phyloP scores from a whole-genome alignment of 2,888 invertebrate genomes.

The Standfussiana lucernea region DNA sequence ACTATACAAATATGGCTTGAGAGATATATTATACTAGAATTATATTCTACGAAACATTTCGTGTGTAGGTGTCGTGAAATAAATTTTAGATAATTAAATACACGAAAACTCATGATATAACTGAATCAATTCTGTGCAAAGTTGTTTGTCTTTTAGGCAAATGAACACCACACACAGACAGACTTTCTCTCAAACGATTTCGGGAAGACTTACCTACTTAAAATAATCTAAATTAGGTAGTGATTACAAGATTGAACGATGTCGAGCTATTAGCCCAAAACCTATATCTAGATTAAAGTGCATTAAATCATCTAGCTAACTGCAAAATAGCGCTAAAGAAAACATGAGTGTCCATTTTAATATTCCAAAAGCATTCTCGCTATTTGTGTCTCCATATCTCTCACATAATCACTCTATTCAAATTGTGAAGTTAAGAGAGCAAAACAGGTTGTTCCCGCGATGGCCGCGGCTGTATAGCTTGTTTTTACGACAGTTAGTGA shows the following conservation, averaged over 20 bases:
- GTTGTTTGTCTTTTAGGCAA: background rate
- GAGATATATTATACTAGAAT: slow-evolving; percentile 37
- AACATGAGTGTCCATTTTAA: background rate
- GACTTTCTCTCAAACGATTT: background rate
- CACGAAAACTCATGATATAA: slow-evolving; percentile 1
- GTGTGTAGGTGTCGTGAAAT: slow-evolving; percentile 45
- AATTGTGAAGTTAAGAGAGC: slow-evolving; percentile 37
- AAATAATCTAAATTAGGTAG: background rate
- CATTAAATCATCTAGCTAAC: background rate
- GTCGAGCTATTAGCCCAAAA: background rate
- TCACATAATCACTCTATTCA: slow-evolving; percentile 48
- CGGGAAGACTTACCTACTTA: background rate
- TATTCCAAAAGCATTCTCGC: slow-evolving; percentile 8
- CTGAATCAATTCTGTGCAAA: slow-evolving; percentile 2
- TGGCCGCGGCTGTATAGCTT: slow-evolving; percentile 31
- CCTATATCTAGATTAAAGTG: background rate
- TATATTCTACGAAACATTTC: slow-evolving; percentile 1
- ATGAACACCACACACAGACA: background rate
- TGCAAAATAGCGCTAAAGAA: slow-evolving; percentile 7
- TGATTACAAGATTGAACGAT: background rate
- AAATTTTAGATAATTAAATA: slow-evolving; percentile 27
- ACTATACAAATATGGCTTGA: slow-evolving; percentile 50
- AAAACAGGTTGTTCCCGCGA: slow-evolving; percentile 49
- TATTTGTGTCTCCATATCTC: slow-evolving; percentile 23
- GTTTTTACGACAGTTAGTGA: slow-evolving; percentile 58